These are phyloP conservation scores for Bujurquina vittata DNA, from an alignment of 2,113 vertebrate species.

Conservation along the genomic window DNA sequence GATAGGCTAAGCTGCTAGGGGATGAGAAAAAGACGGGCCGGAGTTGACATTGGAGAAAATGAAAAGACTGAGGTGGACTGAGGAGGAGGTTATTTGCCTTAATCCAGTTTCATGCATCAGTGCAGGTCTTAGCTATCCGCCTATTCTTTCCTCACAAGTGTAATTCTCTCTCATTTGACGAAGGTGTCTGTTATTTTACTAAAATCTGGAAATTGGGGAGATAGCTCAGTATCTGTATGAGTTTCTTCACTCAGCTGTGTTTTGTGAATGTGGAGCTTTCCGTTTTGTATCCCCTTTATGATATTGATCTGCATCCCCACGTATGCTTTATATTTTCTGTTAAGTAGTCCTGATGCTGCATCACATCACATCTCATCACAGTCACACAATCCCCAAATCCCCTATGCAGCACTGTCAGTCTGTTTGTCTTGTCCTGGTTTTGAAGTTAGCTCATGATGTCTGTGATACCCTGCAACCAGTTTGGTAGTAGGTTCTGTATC, in stretches of 20 bases:
- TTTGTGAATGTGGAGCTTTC: background rate
- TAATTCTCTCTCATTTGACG: background rate
- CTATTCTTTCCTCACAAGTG: background rate
- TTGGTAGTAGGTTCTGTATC: constrained; percentile 25
- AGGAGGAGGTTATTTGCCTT: constrained; percentile 28
- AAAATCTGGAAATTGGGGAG: background rate
- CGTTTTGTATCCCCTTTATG: background rate
- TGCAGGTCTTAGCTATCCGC: background rate
- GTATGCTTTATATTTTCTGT: background rate
- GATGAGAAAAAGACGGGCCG: constrained; percentile 42
- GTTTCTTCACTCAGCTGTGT: background rate
- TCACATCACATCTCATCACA: constrained; percentile 37
- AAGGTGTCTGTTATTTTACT: background rate
- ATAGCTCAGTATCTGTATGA: background rate
- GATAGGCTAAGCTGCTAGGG: constrained; percentile 5
- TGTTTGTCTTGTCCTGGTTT: constrained; percentile 29
- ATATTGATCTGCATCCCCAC: background rate
- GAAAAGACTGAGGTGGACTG: constrained; percentile 16
- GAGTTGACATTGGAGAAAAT: constrained; percentile 78
- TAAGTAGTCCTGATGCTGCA: constrained; percentile 28
- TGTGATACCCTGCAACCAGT: constrained; percentile 34
- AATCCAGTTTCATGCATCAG: background rate
- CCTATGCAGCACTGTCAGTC: constrained; percentile 49
- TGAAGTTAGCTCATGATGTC: constrained; percentile 52
- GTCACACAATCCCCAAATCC: constrained; percentile 25